Evolutionary conservation across 2,113 vertebrate species (phyloP).

Genomic region (Eira barbara): DNA sequence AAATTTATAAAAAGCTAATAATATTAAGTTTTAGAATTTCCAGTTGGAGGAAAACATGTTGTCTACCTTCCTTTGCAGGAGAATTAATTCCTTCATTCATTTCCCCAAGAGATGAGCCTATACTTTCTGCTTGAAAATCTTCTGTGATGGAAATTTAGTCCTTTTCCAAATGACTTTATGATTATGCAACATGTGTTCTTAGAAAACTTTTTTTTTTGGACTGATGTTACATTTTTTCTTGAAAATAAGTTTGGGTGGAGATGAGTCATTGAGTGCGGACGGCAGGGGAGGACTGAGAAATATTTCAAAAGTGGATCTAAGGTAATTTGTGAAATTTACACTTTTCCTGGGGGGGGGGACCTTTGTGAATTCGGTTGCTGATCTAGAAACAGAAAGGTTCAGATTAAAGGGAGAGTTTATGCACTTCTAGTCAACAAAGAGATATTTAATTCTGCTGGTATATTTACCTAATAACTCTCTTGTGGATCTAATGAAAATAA

Average conservation of each 20-base stretch:
- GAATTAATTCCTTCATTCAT: not conserved
- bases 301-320: not conserved
- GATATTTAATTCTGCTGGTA: not conserved
- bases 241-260: not conserved
- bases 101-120: not conserved
- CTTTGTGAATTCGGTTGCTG: not conserved
- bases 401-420: not conserved
- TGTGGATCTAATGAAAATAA: not conserved
- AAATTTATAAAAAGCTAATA: not conserved
- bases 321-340: not conserved
- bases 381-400: not conserved
- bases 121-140: not conserved
- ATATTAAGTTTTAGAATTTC: not conserved
- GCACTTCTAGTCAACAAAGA: not conserved
- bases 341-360: not conserved
- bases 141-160: not conserved
- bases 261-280: not conserved
- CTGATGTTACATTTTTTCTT: not conserved
- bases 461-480: not conserved
- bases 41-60: not conserved
- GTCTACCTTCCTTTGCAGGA: not conserved
- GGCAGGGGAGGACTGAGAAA: not conserved
- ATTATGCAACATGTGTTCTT: not conserved
- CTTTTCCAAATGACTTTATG: not conserved
- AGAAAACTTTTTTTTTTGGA: not conserved